Evolutionary conservation across 1,140 invertebrate species (phyloP), one percentile per base, ranked within the genome.

Genomic region (Penaeus japonicus): DNA sequence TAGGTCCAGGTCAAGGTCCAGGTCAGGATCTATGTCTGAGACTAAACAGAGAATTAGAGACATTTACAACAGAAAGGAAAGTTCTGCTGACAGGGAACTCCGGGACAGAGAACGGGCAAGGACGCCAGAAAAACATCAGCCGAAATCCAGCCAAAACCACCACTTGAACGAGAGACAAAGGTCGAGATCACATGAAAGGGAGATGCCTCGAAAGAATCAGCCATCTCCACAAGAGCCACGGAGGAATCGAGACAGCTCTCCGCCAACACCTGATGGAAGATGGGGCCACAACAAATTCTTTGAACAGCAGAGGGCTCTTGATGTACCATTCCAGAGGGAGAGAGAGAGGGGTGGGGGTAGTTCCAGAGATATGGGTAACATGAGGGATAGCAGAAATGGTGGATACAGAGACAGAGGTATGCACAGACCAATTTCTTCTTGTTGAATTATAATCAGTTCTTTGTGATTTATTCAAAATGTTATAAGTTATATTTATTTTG

Each of bases 261-360:
- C 86, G 24, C 86, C 86, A 7, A 88, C 86, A 35, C 86, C 86
- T 77, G 86, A 88, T 77, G 80, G 73, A 7, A 77, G 80, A 75
- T 88, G 86, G 86, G 86, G 86, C 17, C 86, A 88, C 32, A 88
- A 47, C 27, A 88, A 88, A 47, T 88, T 83, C 55, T 84, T 88
- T 83, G 86, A 88, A 20, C 86, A 88, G 24, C 86, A 88, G 54
- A 57, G 59, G 47, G 82, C 27, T 57, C 18, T 59, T 75, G 80
- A 24, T 39, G 83, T 47, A 75, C 80, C 22, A 27, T 30, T 83
- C n/a, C 30, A 39, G 79, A 81, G 1, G 62, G 83, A 39, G 22
- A 82, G 22, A 82, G 86, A 77, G 81, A 84, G n/a, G 35, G 57
- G 30, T 10, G 27, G 32, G 35, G 73, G 54, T 62, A 88, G 86